These are phyloP conservation scores for Mus spretus DNA, from an alignment of 2,797 vertebrate genomes.

Conservation along the genomic window DNA sequence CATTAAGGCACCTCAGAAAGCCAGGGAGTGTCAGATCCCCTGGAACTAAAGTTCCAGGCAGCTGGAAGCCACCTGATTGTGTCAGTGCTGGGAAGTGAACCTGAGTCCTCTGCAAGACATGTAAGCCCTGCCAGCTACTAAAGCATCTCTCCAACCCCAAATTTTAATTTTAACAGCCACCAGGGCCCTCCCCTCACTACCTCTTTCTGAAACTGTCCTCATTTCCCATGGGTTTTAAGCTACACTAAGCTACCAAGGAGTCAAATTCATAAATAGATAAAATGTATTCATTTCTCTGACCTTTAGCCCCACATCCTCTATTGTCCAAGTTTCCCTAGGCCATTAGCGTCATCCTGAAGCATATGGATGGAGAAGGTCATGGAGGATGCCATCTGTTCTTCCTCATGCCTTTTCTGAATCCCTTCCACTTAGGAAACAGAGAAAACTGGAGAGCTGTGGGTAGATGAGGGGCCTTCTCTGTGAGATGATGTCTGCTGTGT, in stretches of 20 bases:
- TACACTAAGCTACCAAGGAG: not conserved
- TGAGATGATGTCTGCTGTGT: not conserved
- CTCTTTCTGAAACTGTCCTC: conserved; percentile 32
- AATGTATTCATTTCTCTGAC: not conserved
- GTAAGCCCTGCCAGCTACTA: not conserved
- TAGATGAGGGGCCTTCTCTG: not conserved
- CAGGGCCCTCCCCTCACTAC: not conserved
- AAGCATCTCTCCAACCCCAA: not conserved
- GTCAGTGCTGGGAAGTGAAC: not conserved
- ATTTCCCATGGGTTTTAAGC: not conserved
- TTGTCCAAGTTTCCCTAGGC: not conserved
- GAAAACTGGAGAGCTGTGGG: not conserved
- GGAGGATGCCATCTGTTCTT: not conserved
- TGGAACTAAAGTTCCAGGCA: not conserved
- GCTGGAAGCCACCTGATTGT: not conserved
- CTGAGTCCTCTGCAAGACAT: not conserved
- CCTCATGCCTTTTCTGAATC: not conserved
- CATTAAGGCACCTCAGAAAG: no score
- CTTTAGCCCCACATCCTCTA: not conserved
- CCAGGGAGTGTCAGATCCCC: not conserved
- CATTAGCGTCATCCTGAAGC: not conserved
- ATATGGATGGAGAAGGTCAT: not conserved
- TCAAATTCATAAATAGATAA: not conserved
- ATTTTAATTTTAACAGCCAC: not conserved
- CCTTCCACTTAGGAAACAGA: not conserved